Evolutionary conservation across 2,797 vertebrate genomes (phyloP).

Genomic region (Euthynnus affinis): DNA sequence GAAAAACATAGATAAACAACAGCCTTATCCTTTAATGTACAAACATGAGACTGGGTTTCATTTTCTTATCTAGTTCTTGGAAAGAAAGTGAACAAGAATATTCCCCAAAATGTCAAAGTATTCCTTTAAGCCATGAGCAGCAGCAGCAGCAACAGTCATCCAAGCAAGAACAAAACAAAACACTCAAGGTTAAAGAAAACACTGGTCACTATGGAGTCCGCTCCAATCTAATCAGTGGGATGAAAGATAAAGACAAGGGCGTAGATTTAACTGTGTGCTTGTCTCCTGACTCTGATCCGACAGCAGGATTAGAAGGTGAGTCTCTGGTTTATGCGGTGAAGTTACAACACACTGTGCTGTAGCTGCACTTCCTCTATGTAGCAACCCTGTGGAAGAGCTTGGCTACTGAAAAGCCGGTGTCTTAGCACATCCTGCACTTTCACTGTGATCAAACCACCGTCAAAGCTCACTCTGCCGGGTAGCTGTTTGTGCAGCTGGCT

Average conservation of each 20-base stretch:
- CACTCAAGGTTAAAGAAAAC: constrained; percentile 63
- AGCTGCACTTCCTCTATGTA: constrained; percentile 71
- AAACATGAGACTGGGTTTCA: background rate
- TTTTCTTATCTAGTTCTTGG: background rate
- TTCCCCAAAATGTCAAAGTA: constrained; percentile 33
- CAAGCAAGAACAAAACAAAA: constrained; percentile 54
- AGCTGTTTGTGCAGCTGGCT: constrained; percentile 79
- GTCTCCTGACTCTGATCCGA: constrained; percentile 67
- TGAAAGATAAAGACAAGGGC: constrained; percentile 58
- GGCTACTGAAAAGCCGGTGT: constrained; percentile 67
- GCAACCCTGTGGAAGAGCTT: constrained; percentile 55
- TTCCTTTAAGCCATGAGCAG: constrained; percentile 52
- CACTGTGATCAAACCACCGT: constrained; percentile 63
- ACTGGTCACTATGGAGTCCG: constrained; percentile 21
- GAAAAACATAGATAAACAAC: background rate
- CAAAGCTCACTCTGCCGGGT: constrained; percentile 71
- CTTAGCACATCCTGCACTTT: constrained; percentile 74
- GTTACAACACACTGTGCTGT: constrained; percentile 65
- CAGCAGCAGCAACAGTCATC: constrained; percentile 49
- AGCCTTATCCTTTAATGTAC: background rate
- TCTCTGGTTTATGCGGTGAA: constrained; percentile 69
- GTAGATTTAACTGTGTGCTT: constrained; percentile 48
- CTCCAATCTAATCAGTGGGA: constrained; percentile 59
- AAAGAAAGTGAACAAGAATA: background rate
- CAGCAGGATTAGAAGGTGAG: constrained; percentile 68